A percentile compares a stretch with the other conserved stretches of the same genome.
These are phyloP conservation scores for Chalcosyrphus nemorum DNA, from an alignment of 2,888 invertebrate genomes.

Conservation along the genomic window DNA sequence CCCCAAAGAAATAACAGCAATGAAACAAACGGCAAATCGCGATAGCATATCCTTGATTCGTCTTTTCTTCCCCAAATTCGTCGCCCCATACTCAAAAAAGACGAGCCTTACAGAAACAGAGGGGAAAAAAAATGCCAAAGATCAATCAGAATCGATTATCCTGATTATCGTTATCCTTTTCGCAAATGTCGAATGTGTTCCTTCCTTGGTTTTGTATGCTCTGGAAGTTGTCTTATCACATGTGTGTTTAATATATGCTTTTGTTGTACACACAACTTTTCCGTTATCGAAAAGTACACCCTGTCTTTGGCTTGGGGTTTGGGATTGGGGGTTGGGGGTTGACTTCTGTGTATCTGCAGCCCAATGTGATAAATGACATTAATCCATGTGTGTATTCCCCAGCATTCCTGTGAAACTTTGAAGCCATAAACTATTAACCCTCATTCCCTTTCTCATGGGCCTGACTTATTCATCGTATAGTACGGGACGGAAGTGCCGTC, in stretches of 20 bases:
- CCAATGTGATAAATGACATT: conserved; percentile 60
- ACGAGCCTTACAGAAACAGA: neutral
- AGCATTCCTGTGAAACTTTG: conserved; percentile 35
- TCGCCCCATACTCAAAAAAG: neutral
- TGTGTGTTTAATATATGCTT: conserved; percentile 50
- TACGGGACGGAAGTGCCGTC: neutral
- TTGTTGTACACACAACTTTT: conserved; percentile 19
- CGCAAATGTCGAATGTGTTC: conserved; percentile 54
- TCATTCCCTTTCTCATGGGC: neutral
- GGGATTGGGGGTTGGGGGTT: neutral
- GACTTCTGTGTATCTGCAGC: conserved; percentile 2
- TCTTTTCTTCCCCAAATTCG: conserved; percentile 12
- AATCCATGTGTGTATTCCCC: conserved; percentile 47
- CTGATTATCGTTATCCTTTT: conserved; percentile 80
- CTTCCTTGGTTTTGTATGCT: conserved; percentile 21
- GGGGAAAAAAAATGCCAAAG: conserved; percentile 72
- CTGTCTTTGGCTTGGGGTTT: neutral
- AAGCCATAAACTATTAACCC: conserved; percentile 58
- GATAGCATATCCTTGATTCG: conserved; percentile 41
- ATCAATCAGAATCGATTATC: conserved; percentile 81
- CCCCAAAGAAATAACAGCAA: conserved; percentile 24
- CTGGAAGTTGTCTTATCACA: conserved; percentile 53
- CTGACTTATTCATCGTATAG: neutral
- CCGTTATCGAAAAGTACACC: conserved; percentile 25
- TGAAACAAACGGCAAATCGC: conserved; percentile 53